Conservation (phyloP, 2,888 invertebrate genomes). For the Platycheirus albimanus region DNA sequence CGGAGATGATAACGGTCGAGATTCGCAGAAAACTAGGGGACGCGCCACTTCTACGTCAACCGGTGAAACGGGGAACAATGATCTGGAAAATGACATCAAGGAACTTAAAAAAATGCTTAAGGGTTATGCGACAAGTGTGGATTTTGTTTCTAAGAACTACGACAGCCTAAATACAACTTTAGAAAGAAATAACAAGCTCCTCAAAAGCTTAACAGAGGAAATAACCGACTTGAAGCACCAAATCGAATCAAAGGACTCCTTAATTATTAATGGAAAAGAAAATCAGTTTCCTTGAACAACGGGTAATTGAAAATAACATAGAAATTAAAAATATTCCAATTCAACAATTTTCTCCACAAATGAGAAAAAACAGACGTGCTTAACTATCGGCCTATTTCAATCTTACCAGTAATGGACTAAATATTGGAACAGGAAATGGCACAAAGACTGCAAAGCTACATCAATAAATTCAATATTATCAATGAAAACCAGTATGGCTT, state of each 20-base stretch:
- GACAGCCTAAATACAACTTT: background rate
- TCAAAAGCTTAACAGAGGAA: background rate
- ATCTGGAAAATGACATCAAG: conserved; percentile 10
- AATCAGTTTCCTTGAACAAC: too few relatives aligned
- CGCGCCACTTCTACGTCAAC: background rate
- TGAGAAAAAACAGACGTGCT: too few relatives aligned
- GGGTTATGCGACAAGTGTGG: background rate
- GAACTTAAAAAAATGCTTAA: conserved; percentile 20
- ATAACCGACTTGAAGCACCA: background rate
- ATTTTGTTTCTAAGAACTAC: background rate
- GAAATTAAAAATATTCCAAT: background rate
- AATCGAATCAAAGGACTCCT: background rate
- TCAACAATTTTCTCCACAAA: too few relatives aligned
- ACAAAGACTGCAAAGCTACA: too few relatives aligned
- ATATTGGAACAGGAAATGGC: too few relatives aligned
- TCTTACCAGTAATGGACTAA: too few relatives aligned
- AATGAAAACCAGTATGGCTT: too few relatives aligned
- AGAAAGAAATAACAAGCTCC: background rate
- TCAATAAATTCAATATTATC: too few relatives aligned
- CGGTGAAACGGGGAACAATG: background rate
- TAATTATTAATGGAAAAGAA: too few relatives aligned
- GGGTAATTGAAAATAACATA: too few relatives aligned
- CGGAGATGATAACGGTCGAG: background rate
- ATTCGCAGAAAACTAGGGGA: background rate
- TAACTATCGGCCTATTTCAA: too few relatives aligned